Base-by-base conservation (phyloP, 2,888 invertebrate species). In the Zaprionus lineosus region DNA sequence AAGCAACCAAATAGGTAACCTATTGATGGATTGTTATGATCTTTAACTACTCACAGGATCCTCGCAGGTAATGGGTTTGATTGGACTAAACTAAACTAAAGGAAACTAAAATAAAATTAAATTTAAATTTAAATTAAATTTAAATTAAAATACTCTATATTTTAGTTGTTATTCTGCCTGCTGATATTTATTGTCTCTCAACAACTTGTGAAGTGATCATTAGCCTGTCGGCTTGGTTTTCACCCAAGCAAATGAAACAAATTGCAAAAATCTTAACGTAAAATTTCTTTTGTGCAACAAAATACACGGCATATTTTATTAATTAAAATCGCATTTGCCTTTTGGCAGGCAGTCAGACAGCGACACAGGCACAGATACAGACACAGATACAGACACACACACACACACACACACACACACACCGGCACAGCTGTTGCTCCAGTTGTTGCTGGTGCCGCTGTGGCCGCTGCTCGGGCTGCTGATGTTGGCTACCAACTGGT, bases 321-420 rank as follows among this genome's bases (percentile, higher is more conserved):
- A 79, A 79, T 79, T 79, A 79, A 85, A 85, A 85, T 75, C 86
- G 64, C 76, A 79, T 85, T 85, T 79, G 81, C 63, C 64, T 78
- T 73, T 73, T 68, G 56, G 82, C 73, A 52, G 56, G 82, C 73
- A 52, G 56, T 21, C 69, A 47, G 48, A 36, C 72, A 26, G 55
- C 15, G 26, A 15, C 21, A 18, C 41, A 19, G 31, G n/a, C 37
- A 2, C 9, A 39, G 39, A 21, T 21, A 26, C 51, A 39, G 33
- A 26, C 28, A n/a, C 7, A 15, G 43, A 18, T 24, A 40, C 18
- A 24, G 29, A 40, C 4, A 39, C 19, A 15, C 37, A 2, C 9
- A 39, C 31, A 21, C 29, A 26, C 51, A 39, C 28, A 26, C 28
- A n/a, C 7, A 15, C 37, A 18, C 19, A 40, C 18, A 24, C 19